A percentile compares a stretch with the other conserved stretches of the same genome.
Evolutionary conservation across 2,888 invertebrate species (phyloP).

Genomic region (Epinotia demarniana): DNA sequence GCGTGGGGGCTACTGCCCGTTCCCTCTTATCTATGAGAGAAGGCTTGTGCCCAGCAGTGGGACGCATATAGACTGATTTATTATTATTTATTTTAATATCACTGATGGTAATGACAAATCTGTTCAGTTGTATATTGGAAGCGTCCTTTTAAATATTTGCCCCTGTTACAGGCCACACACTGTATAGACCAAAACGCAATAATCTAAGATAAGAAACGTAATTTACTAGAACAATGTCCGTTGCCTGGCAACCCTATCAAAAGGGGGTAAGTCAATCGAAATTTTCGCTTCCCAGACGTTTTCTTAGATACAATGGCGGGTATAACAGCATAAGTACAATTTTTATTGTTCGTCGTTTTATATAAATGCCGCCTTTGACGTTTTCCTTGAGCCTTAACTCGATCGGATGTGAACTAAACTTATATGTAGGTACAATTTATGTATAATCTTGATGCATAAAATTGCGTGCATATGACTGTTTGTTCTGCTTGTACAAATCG

Average conservation of each 20-base stretch:
- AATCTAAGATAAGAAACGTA: no score
- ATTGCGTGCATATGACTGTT: not conserved
- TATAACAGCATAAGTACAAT: conserved; percentile 30
- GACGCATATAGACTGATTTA: no score
- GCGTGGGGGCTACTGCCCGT: no score
- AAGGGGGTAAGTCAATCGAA: conserved; percentile 44
- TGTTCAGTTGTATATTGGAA: no score
- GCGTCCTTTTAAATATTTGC: no score
- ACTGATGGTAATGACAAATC: no score
- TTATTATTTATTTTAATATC: no score
- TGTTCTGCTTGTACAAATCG: not conserved
- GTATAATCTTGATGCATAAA: conserved; percentile 5
- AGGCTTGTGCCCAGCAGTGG: no score
- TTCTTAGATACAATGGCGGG: conserved; percentile 23
- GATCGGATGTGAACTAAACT: conserved; percentile 25
- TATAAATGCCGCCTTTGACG: conserved; percentile 36
- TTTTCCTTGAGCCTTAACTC: conserved; percentile 21
- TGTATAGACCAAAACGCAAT: no score
- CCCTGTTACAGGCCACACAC: no score
- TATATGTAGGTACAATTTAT: not conserved
- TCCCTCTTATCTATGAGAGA: no score
- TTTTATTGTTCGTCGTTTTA: conserved; percentile 41
- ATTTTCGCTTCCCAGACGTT: conserved; percentile 40
- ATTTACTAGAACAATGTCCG: not conserved
- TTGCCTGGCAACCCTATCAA: conserved; percentile 28